Evolutionary conservation across 2,888 invertebrate species (phyloP), one percentile per base, ranked within the genome.

Genomic region (Rhamnusium bicolor): DNA sequence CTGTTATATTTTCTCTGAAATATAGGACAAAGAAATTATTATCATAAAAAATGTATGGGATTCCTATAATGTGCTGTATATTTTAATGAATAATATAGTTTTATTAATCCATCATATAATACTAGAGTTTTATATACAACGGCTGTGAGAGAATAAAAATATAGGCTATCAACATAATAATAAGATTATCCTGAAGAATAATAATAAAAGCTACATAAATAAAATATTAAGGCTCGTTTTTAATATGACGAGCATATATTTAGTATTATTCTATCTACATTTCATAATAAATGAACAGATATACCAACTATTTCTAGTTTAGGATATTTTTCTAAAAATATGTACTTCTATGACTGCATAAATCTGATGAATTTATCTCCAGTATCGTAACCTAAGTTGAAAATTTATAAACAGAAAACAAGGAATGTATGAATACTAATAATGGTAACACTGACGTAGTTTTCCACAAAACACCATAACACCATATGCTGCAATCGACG

Each of bases 11-110:
- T 65, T 7, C 65, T 32, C 12, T 19, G 32, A 16, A 16, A 53
- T 53, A 18, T 29, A 19, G 51, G 27, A 53, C 65, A 53, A 19
- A 53, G 40, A 19, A 53, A 53, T 53, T 12, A 53, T 65, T 65
- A 65, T 65, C 65, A 53, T 65, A 65, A 65, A 58, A 65, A 65
- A 65, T 65, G 65, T 65, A 65, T 65, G 12, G 53, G 65, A 65
- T 65, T 53, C 65, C 32, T 29, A 12, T 65, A 53, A 65, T 65
- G 53, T 65, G 53, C 65, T 29, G 65, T 65, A 65, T 65, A 65
- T 65, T 65, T 65, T 65, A 65, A 65, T 65, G 65, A 40, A 32
- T 65, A 65, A 65, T 65, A 32, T 32, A 29, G 10, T 32, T 65
- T 65, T 65, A 65, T 65, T 65, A 65, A 65, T 65, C 65, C 65